Evolutionary conservation across 2,888 invertebrate species (phyloP), one percentile per base, ranked within the genome.

Genomic region (Drosophila histrio): DNA sequence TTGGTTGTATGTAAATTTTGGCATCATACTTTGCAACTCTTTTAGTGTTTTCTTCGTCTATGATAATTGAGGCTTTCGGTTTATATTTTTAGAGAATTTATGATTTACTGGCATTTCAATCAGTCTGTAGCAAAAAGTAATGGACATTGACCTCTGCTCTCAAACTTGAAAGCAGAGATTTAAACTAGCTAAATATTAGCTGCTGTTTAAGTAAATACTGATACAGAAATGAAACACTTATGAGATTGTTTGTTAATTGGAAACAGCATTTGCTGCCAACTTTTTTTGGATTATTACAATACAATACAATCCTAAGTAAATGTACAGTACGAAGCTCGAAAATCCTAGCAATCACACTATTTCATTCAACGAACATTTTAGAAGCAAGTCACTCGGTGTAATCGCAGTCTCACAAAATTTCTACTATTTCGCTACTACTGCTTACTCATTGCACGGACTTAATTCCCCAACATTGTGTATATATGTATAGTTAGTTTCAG

Each of bases 1-100:
- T 54, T 63, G 44, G 43, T 52, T 58, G 61, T 75, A 80, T 77
- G 87, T 70, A 65, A 78, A 87, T 84, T 77, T 70, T 34, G 30
- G 43, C 63, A 52, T 65, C 58, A 50, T 49, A 61, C 58, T 47
- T 53, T 39, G 57, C 47, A 8, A 36, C 21, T 24, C 39, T 28
- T 26, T 64, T 59, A 66, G 28, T 46, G 61, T 47, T 69, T 75
- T 65, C 59, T 67, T 79, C 34, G 47, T 58, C 11, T 46, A 43
- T 38, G 24, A 32, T 43, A 57, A 52, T 52, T 53, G 24, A 24
- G 21, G 22, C 24, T 47, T 62, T 26, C 8, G 13, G 30, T 28
- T 52, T 54, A 36, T 13, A 56, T 41, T 60, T 63, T 53, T 43
- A 15, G 46, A 32, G 64, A 65, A 70, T 72, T 73, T 79, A 73